These are phyloP conservation scores for Merops nubicus DNA, from an alignment of 2,113 vertebrate genomes.

Conservation along the genomic window DNA sequence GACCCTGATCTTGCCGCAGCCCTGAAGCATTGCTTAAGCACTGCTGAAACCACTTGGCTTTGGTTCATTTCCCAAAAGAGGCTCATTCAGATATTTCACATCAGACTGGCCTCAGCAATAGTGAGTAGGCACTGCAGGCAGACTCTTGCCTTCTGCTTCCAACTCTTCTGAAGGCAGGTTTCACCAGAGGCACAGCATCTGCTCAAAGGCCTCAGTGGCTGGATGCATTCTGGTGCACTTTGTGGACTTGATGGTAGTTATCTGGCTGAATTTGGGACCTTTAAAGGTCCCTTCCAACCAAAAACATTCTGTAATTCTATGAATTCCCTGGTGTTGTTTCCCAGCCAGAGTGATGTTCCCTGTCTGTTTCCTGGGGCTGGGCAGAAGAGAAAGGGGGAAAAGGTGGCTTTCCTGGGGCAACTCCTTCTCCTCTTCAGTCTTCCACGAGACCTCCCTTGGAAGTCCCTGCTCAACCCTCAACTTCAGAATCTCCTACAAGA, in stretches of 20 bases:
- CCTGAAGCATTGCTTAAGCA: not conserved
- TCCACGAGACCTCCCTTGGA: not conserved
- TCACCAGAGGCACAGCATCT: not conserved
- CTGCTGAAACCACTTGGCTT: not conserved
- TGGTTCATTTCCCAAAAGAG: not conserved
- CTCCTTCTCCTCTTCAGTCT: not conserved
- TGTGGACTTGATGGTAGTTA: fast-evolving
- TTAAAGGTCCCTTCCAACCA: not conserved
- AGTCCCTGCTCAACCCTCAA: not conserved
- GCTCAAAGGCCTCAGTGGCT: not conserved
- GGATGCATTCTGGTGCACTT: too few species aligned
- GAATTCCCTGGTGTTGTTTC: fast-evolving
- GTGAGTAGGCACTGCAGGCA: fast-evolving
- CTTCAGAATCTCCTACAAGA: not conserved
- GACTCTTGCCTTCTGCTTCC: not conserved
- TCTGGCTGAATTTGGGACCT: not conserved
- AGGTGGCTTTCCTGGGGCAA: not conserved
- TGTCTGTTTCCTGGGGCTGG: too few species aligned
- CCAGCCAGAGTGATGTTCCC: not conserved
- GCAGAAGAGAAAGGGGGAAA: not conserved
- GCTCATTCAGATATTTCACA: not conserved
- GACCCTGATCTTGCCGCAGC: not conserved
- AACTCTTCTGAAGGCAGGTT: fast-evolving
- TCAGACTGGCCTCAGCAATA: not conserved
- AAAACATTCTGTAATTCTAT: not conserved